Evolutionary conservation across 1,140 invertebrate genomes (phyloP).

Genomic region (Caenorhabditis briggsae): DNA sequence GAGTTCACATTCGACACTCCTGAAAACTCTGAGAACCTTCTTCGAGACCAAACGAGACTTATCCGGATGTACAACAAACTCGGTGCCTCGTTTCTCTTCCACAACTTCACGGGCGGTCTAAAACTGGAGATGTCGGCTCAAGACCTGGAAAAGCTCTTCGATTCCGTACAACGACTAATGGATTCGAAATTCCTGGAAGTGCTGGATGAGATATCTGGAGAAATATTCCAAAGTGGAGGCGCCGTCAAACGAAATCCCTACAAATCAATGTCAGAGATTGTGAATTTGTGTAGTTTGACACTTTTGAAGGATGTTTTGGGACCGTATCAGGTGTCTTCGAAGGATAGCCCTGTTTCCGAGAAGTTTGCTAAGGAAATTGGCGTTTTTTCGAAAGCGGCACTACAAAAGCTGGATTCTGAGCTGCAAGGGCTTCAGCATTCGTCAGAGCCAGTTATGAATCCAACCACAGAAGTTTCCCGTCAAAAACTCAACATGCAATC

Average conservation of each 20-base stretch:
- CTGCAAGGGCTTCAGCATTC: neutral
- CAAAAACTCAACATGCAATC: conserved; percentile 50
- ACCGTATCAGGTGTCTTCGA: conserved; percentile 74
- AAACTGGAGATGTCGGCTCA: neutral
- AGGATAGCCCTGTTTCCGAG: conserved; percentile 84
- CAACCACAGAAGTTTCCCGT: conserved; percentile 8
- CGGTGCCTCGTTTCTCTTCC: neutral
- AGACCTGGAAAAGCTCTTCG: conserved; percentile 14
- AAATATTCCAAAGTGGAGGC: conserved; percentile 76
- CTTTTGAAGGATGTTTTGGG: conserved; percentile 90
- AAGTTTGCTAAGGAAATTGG: conserved; percentile 89
- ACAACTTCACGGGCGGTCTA: conserved; percentile 29
- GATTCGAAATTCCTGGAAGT: conserved; percentile 60
- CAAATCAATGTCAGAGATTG: conserved; percentile 91
- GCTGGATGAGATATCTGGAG: conserved; percentile 65
- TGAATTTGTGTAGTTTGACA: conserved; percentile 93
- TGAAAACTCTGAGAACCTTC: neutral
- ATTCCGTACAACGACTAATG: conserved; percentile 23
- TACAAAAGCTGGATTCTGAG: neutral
- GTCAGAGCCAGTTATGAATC: neutral
- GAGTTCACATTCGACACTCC: conserved; percentile 40
- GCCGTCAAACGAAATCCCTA: conserved; percentile 86
- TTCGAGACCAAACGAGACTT: neutral
- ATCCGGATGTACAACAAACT: conserved; percentile 43
- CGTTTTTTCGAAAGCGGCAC: conserved; percentile 15